These are phyloP conservation scores for Tokudaia tokunoshimensis DNA, from an alignment of 2,797 vertebrate genomes.

Conservation along the genomic window DNA sequence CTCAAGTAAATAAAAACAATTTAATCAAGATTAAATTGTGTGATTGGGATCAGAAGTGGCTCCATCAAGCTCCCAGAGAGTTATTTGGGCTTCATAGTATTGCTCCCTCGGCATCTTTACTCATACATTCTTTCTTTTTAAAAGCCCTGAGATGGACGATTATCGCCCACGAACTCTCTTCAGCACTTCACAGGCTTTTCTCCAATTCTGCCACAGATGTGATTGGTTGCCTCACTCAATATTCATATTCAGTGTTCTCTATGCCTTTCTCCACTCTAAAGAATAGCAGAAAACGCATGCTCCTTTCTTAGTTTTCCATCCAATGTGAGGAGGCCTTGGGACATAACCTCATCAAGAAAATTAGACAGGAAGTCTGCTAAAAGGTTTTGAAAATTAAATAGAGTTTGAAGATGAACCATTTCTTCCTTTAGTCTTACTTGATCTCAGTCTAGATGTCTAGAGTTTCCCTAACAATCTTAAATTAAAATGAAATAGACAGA, in stretches of 20 bases:
- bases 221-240: not conserved
- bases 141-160: not conserved
- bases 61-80: not conserved
- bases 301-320: not conserved
- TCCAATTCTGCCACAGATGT: not conserved
- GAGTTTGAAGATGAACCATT: not conserved
- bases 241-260: not conserved
- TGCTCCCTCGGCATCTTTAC: not conserved
- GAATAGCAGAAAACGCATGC: not conserved
- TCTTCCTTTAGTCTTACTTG: not conserved
- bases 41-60: not conserved
- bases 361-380: not conserved
- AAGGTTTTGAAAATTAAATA: not conserved
- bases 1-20: conserved; percentile 77
- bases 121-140: not conserved
- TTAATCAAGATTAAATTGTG: conserved; percentile 65
- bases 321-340: not conserved
- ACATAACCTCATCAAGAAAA: not conserved
- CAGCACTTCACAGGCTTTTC: not conserved
- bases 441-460: not conserved
- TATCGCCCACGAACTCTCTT: not conserved
- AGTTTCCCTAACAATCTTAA: conserved; percentile 2
- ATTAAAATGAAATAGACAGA: not conserved
- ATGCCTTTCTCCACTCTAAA: not conserved
- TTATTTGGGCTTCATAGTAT: not conserved